Base-by-base conservation (phyloP, 2,888 invertebrate genomes). In the Argyresthia albistria region DNA sequence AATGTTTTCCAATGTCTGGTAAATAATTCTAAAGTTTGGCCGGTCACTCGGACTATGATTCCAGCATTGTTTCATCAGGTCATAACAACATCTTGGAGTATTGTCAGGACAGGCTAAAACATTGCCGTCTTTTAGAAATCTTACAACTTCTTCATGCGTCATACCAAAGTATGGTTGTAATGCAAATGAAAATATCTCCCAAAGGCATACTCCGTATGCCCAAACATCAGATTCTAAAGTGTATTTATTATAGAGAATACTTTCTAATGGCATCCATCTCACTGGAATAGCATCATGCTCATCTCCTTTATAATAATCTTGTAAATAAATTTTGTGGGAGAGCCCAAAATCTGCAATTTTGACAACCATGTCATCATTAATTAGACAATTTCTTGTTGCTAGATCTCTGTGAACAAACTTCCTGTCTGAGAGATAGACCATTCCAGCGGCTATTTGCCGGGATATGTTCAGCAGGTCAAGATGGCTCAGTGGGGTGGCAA, bases 311-410 rank as follows among this genome's bases (percentile, higher is more conserved):
- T 97, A 98, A 74, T 97, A 97, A 76, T 97, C 97, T 88, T 96
- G 95, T 59, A 96, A 86, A 83, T 97, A 97, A 70, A 98, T 96
- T 84, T 97, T 97, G 73, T 97, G 97, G 11, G 97, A 97, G 42
- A 98, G 84, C 25, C 98, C 98, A 88, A 98, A 98, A 80, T 98
- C 98, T 11, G 98, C 97, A 66, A 98, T 98, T 90, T 98, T 98
- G 0, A 98, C 98, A 49, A 93, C 92, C 94, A 98, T 95, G 60
- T 94, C 92, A 72, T 97, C 95, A 77, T 96, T 95, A 62, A 98
- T 97, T 39, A 98, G 89, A 79, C 98, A 98, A 83, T 98, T 98
- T 66, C 98, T 90, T 2, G 98, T 97, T 10, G 98, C 98, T 64
- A 98, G 88, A 82, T 98, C 98, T 54, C 98, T 91, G 79, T 98